Evolutionary conservation across 92 coral and sea anemone species (phyloP).

Genomic region (Porites lobata): DNA sequence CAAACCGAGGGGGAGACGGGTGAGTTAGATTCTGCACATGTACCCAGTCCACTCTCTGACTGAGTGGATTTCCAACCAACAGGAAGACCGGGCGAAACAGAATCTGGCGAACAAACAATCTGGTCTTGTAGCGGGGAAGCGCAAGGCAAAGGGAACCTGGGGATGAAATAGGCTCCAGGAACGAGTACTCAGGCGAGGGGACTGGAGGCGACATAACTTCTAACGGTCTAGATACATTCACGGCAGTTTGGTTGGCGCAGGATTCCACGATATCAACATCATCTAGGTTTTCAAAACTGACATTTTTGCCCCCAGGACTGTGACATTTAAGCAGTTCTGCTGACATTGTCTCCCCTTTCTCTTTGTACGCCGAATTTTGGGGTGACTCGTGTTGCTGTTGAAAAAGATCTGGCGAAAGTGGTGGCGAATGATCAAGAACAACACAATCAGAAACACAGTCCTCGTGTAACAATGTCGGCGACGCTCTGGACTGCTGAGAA

Average conservation of each 20-base stretch:
- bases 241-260: slow-evolving; percentile 7
- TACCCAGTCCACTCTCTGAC: slow-evolving; percentile 9
- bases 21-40: slow-evolving; percentile 4
- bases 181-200: slow-evolving; percentile 81
- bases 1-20: slow-evolving; percentile 51
- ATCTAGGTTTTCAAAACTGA: neutral
- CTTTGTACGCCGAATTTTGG: neutral
- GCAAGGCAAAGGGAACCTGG: slow-evolving; percentile 29
- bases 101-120: slow-evolving; percentile 1
- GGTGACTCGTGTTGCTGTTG: neutral
- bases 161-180: slow-evolving; percentile 33
- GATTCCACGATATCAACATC: slow-evolving; percentile 24
- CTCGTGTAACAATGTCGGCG: slow-evolving; percentile 3
- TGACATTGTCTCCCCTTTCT: neutral
- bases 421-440: slow-evolving; percentile 10
- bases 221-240: neutral
- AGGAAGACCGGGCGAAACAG: slow-evolving; percentile 6
- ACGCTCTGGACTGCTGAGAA: neutral
- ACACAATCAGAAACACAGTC: neutral
- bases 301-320: neutral
- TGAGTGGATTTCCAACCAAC: slow-evolving; percentile 3
- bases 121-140: slow-evolving; percentile 17
- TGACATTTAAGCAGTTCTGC: neutral
- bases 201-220: slow-evolving; percentile 77
- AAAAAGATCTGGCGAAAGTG: slow-evolving; percentile 29